Evolutionary conservation across 1,140 invertebrate genomes (phyloP).

Genomic region (Tetragnatha versicolor): DNA sequence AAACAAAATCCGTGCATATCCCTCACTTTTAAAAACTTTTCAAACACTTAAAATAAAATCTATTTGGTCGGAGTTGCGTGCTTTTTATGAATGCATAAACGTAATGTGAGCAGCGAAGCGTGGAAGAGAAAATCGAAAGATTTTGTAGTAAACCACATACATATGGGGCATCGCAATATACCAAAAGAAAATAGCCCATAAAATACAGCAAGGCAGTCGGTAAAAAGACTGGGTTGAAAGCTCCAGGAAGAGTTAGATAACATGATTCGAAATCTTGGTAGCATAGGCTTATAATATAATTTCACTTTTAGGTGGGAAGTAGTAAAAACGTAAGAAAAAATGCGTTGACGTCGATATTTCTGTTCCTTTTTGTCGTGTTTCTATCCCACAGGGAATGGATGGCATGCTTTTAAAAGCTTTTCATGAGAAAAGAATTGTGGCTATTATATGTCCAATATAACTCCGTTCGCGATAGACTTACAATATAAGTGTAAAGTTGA

Average conservation of each 20-base stretch:
- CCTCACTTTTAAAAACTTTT: no score
- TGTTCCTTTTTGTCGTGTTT: not conserved
- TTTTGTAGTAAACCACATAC: no score
- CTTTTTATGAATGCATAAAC: no score
- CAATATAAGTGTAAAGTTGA: no score
- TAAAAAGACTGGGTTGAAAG: not conserved
- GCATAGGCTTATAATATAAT: conserved; percentile 11
- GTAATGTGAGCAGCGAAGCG: no score
- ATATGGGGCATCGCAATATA: no score
- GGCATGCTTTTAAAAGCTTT: conserved; percentile 15
- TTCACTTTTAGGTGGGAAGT: conserved; percentile 11
- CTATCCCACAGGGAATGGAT: not conserved
- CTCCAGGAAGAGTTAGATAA: not conserved
- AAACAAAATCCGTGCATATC: no score
- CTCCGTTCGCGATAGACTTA: not conserved
- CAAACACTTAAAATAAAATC: no score
- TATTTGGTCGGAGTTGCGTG: no score
- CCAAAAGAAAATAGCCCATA: no score
- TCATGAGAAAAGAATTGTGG: not conserved
- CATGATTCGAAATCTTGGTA: not conserved
- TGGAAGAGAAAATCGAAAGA: no score
- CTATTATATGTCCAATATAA: not conserved
- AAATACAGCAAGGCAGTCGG: not conserved
- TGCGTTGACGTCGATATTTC: not conserved
- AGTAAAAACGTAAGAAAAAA: not conserved